Conservation (phyloP, 64 coral and sea anemone species). For the Stylophora pistillata region DNA sequence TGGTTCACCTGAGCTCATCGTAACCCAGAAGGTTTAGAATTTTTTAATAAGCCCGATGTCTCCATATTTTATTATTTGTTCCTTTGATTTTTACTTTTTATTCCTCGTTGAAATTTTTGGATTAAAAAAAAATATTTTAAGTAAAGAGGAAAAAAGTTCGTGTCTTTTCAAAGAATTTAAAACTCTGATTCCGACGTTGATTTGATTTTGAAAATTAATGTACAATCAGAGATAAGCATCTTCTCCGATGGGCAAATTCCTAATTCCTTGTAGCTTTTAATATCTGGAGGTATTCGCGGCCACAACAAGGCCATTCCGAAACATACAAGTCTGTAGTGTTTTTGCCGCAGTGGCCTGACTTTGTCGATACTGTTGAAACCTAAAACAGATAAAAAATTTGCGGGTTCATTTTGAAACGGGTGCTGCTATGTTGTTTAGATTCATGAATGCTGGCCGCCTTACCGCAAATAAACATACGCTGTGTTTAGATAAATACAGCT, state of each 20-base stretch:
- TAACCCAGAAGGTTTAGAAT: constrained; percentile 53
- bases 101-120: not conserved
- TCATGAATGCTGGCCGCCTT: constrained; percentile 75
- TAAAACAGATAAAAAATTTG: constrained; percentile 86
- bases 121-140: not conserved
- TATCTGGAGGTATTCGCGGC: constrained; percentile 53
- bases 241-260: constrained; percentile 56
- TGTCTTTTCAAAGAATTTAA: constrained; percentile 43
- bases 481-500: constrained; percentile 98
- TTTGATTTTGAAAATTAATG: constrained; percentile 89
- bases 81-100: not conserved
- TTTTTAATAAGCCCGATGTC: not conserved
- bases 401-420: constrained; percentile 76
- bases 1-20: constrained; percentile 87
- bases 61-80: not conserved
- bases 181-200: constrained; percentile 85
- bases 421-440: constrained; percentile 88
- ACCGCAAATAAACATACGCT: constrained; percentile 98
- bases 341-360: constrained; percentile 85
- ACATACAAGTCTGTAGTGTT: constrained; percentile 21
- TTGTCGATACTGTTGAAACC: constrained; percentile 82
- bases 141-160: not conserved
- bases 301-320: constrained; percentile 48
- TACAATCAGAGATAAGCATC: constrained; percentile 81
- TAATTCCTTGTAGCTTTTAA: constrained; percentile 74